phyloP scores from a whole-genome alignment of 2,797 vertebrate species.

The Pseudochirops cupreus region DNA sequence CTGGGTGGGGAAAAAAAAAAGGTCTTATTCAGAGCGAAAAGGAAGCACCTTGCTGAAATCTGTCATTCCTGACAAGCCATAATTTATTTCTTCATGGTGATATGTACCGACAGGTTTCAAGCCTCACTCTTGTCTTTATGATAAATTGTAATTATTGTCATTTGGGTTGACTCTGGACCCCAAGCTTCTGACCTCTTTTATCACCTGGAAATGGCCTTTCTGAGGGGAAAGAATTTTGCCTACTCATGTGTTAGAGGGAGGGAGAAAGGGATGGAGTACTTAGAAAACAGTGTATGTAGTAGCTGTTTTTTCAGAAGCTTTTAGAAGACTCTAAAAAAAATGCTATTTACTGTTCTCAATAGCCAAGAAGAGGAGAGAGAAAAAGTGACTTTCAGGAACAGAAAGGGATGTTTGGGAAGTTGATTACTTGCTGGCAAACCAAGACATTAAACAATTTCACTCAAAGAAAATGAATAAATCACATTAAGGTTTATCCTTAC shows the following conservation, averaged over 20 bases:
- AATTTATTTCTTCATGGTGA: conserved; percentile 90
- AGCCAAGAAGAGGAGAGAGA: conserved; percentile 36
- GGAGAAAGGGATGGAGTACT: not conserved
- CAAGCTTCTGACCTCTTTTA: conserved; percentile 84
- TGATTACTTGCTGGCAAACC: conserved; percentile 51
- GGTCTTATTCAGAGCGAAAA: conserved; percentile 87
- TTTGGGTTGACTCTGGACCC: conserved; percentile 86
- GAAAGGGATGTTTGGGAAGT: conserved; percentile 44
- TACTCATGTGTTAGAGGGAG: not conserved
- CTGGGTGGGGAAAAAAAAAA: conserved; percentile 84
- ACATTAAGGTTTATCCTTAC: conserved; percentile 68
- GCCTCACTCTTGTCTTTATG: conserved; percentile 87
- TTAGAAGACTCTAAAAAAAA: not conserved
- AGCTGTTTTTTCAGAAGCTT: conserved; percentile 5
- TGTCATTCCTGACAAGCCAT: conserved; percentile 92
- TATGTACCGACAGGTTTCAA: conserved; percentile 89
- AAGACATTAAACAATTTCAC: conserved; percentile 62
- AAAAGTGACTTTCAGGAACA: conserved; percentile 56
- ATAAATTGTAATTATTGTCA: conserved; percentile 90
- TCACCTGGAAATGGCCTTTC: conserved; percentile 83
- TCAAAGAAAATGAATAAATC: conserved; percentile 69
- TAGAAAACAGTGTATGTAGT: not conserved
- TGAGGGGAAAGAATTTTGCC: conserved; percentile 63
- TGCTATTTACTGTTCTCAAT: conserved; percentile 27
- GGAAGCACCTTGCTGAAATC: conserved; percentile 90